These are phyloP conservation scores for Myotis myotis DNA, from an alignment of 2,797 vertebrate genomes.

Conservation along the genomic window DNA sequence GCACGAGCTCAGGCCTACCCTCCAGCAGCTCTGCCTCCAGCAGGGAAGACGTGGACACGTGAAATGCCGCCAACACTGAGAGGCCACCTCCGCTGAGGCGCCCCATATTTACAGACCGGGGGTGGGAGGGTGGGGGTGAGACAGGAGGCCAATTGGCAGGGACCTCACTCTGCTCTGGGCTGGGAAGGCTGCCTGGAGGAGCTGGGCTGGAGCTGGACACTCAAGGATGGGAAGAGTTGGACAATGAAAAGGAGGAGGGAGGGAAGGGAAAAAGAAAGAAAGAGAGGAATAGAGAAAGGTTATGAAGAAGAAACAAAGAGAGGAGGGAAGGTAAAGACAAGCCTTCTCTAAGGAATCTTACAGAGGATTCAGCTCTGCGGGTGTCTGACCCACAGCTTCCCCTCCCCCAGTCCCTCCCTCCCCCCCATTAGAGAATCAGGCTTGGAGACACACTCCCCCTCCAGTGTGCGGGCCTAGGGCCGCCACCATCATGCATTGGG, in stretches of 20 bases:
- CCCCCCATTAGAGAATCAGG: neutral
- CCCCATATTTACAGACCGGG: neutral
- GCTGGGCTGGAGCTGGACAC: neutral
- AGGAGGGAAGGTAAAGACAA: neutral
- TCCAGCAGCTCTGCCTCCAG: neutral
- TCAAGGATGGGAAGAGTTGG: neutral
- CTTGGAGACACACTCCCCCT: fast-evolving
- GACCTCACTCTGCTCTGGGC: neutral
- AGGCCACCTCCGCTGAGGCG: neutral
- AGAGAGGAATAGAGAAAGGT: neutral
- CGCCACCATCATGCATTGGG: neutral
- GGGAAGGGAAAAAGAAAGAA: neutral
- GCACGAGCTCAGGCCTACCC: neutral
- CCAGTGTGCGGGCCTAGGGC: fast-evolving
- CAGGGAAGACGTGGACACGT: neutral
- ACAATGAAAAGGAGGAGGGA: neutral
- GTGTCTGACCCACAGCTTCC: neutral
- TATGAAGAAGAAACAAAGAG: neutral
- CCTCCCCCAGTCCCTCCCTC: no score
- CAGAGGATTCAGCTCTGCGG: fast-evolving
- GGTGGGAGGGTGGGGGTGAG: neutral
- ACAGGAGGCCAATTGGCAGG: neutral
- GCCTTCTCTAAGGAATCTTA: neutral
- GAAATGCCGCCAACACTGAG: neutral
- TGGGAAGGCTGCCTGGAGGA: neutral